Evolutionary conservation across 2,888 invertebrate species (phyloP).

Genomic region (Alsophila aescularia): DNA sequence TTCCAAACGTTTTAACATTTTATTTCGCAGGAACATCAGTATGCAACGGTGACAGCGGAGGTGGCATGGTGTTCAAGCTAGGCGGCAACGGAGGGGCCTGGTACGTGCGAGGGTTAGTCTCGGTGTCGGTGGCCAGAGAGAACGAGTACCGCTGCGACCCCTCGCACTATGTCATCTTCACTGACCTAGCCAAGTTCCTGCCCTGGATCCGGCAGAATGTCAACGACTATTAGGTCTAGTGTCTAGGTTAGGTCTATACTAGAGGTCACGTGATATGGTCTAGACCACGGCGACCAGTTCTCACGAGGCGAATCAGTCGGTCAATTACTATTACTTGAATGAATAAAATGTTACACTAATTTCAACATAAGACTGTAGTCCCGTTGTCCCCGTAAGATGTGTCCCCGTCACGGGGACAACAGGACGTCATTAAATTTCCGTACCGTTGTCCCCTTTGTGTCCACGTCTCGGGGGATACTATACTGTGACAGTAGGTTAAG

Average conservation of each 20-base stretch:
- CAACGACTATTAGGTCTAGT: slow-evolving; percentile 43
- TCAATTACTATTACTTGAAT: no score
- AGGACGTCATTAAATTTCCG: no score
- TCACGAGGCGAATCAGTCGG: no score
- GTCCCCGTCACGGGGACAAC: no score
- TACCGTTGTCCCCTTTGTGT: no score
- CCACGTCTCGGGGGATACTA: no score
- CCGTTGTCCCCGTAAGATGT: no score
- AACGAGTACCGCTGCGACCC: slow-evolving; percentile 85
- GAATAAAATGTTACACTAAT: no score
- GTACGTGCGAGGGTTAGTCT: slow-evolving; percentile 82
- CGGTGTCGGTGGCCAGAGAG: slow-evolving; percentile 83
- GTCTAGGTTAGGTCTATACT: not conserved
- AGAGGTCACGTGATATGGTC: no score
- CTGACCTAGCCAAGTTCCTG: slow-evolving; percentile 84
- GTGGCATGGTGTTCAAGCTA: slow-evolving; percentile 77
- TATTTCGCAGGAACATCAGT: slow-evolving; percentile 80
- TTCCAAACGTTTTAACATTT: not conserved
- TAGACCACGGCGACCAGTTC: no score
- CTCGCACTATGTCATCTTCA: slow-evolving; percentile 85
- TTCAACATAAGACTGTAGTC: no score
- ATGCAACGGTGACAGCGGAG: slow-evolving; percentile 83
- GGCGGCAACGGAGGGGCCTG: slow-evolving; percentile 53
- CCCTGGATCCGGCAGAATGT: slow-evolving; percentile 77
- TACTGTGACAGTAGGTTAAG: no score